phyloP scores from a whole-genome alignment of 2,797 vertebrate genomes.

The Danio aesculapii region DNA sequence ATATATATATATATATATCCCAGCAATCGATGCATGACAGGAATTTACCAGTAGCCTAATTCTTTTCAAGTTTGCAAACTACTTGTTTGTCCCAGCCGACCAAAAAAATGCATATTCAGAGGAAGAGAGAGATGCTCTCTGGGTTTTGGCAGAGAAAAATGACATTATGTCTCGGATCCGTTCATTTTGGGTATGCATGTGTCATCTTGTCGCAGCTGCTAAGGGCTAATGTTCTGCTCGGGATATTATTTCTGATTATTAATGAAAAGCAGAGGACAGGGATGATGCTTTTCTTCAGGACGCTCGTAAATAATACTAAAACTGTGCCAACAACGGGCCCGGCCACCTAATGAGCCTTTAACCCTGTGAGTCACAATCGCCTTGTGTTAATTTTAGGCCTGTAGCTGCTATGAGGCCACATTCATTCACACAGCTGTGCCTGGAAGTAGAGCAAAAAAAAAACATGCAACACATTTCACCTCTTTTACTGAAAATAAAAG shows the following conservation, averaged over 20 bases:
- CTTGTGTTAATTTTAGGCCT: constrained; percentile 54
- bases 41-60: constrained; percentile 1
- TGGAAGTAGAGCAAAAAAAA: background rate
- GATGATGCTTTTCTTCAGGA: constrained; percentile 22
- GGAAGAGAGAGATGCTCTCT: constrained; percentile 40
- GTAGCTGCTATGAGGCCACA: constrained; percentile 51
- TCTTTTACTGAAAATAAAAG: constrained; percentile 41
- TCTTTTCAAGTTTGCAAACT: constrained; percentile 1
- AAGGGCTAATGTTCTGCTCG: constrained; percentile 81
- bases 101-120: constrained; percentile 26
- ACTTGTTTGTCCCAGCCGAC: constrained; percentile 12
- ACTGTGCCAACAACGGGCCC: constrained; percentile 67
- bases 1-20: background rate
- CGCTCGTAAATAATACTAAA: constrained; percentile 77
- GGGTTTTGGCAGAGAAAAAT: constrained; percentile 68
- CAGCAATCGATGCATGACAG: background rate
- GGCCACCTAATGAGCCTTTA: constrained; percentile 74
- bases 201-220: constrained; percentile 77
- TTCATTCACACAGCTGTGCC: constrained; percentile 35
- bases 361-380: constrained; percentile 63
- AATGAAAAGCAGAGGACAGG: constrained; percentile 73
- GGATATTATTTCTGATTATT: constrained; percentile 74
- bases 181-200: constrained; percentile 69
- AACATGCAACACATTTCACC: background rate
- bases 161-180: constrained; percentile 78